Percentiles rank a stretch among this genome's conserved stretches.
Evolutionary conservation across 2,797 vertebrate species (phyloP).

Genomic region (Helarctos malayanus): DNA sequence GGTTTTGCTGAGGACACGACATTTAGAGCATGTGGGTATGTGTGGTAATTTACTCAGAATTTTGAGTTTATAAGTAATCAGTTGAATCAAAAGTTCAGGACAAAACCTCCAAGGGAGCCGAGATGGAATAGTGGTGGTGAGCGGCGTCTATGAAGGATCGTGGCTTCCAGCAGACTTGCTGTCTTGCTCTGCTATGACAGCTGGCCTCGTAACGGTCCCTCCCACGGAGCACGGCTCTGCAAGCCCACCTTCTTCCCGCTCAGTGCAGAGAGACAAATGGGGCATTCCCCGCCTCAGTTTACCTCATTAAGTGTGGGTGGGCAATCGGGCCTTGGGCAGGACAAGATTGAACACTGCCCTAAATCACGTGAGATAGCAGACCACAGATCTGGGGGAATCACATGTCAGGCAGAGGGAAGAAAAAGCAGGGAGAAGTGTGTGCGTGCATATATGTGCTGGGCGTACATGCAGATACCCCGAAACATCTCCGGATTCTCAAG

Average conservation of each 20-base stretch:
- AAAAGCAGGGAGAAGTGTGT: rapidly evolving
- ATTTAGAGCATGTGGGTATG: background rate
- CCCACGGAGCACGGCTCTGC: background rate
- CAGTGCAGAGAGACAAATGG: rapidly evolving
- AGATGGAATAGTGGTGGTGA: rapidly evolving
- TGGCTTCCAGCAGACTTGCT: rapidly evolving
- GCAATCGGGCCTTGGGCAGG: background rate
- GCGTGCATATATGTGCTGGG: rapidly evolving
- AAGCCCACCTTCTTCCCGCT: rapidly evolving
- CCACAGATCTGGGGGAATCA: background rate
- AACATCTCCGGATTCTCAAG: background rate
- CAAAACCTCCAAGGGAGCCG: background rate
- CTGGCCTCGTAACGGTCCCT: background rate
- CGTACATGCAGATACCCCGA: rapidly evolving
- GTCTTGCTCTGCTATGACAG: background rate
- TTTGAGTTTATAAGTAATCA: background rate
- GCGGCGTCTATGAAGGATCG: background rate
- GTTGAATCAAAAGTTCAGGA: background rate
- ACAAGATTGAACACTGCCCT: rapidly evolving
- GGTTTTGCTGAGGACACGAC: background rate
- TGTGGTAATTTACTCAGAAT: background rate
- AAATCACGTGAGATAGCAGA: rapidly evolving
- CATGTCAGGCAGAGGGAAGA: background rate
- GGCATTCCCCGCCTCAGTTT: background rate
- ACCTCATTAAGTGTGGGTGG: background rate